phyloP scores from a whole-genome alignment of 2,888 invertebrate species.

The Bibio marci region DNA sequence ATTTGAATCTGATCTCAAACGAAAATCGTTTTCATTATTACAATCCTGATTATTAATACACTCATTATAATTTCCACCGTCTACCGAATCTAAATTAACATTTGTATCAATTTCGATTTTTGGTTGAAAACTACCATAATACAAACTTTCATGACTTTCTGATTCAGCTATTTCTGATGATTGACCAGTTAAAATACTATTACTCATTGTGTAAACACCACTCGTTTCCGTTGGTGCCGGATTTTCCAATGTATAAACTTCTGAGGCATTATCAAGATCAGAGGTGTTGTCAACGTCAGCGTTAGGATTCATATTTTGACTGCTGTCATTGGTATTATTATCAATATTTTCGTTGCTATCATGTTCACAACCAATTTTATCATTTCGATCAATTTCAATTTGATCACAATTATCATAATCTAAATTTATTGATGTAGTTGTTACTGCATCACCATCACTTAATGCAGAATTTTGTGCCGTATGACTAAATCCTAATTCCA shows the following conservation, averaged over 20 bases:
- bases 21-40: conserved; percentile 30
- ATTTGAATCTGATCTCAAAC: conserved; percentile 59
- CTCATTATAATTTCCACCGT: conserved; percentile 32
- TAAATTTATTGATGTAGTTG: conserved; percentile 47
- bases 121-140: conserved; percentile 40
- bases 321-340: conserved; percentile 4
- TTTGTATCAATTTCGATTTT: conserved; percentile 32
- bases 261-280: conserved; percentile 33
- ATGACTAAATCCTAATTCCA: conserved; percentile 71
- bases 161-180: conserved; percentile 40
- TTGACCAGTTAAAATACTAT: conserved; percentile 38
- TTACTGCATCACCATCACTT: conserved; percentile 43
- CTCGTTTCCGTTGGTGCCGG: conserved; percentile 68
- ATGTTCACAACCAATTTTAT: too few relatives aligned
- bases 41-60: conserved; percentile 31
- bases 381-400: conserved; percentile 21
- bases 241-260: conserved; percentile 39
- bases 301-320: conserved; percentile 9
- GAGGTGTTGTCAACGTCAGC: not conserved
- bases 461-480: conserved; percentile 72
- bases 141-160: conserved; percentile 34
- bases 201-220: conserved; percentile 67
- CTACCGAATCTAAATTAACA: conserved; percentile 35
- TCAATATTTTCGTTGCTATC: conserved; percentile 17
- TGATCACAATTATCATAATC: conserved; percentile 27